Evolutionary conservation across 2,113 vertebrate genomes (phyloP).

Genomic region (Blennius ocellaris): DNA sequence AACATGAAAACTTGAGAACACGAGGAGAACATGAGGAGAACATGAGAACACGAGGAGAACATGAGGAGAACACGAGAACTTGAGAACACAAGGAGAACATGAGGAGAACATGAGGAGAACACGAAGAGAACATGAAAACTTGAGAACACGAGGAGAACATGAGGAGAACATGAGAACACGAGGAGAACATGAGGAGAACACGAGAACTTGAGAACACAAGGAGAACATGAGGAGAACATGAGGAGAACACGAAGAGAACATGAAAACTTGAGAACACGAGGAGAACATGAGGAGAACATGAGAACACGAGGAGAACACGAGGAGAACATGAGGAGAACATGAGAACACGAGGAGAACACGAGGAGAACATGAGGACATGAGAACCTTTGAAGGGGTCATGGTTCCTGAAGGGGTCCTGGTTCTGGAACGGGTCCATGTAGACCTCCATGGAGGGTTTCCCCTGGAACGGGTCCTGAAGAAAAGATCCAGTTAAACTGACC

Average conservation of each 20-base stretch:
- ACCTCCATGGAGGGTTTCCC: constrained; percentile 90
- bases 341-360: background rate
- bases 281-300: too few relatives aligned
- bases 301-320: background rate
- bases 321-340: background rate
- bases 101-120: background rate
- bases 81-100: background rate
- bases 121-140: background rate
- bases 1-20: background rate
- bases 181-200: background rate
- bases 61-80: background rate
- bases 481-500: too few relatives aligned
- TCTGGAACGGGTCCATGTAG: constrained; percentile 93
- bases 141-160: too few relatives aligned
- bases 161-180: constrained; percentile 12
- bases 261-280: constrained; percentile 1
- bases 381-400: constrained; percentile 93
- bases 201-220: background rate
- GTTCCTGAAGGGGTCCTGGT: constrained; percentile 95
- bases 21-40: too few relatives aligned
- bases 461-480: constrained; percentile 87
- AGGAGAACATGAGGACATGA: background rate
- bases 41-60: background rate
- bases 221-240: background rate
- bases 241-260: too few relatives aligned